These are phyloP conservation scores for Prosapia bicincta DNA, from an alignment of 2,888 invertebrate species.

Conservation along the genomic window DNA sequence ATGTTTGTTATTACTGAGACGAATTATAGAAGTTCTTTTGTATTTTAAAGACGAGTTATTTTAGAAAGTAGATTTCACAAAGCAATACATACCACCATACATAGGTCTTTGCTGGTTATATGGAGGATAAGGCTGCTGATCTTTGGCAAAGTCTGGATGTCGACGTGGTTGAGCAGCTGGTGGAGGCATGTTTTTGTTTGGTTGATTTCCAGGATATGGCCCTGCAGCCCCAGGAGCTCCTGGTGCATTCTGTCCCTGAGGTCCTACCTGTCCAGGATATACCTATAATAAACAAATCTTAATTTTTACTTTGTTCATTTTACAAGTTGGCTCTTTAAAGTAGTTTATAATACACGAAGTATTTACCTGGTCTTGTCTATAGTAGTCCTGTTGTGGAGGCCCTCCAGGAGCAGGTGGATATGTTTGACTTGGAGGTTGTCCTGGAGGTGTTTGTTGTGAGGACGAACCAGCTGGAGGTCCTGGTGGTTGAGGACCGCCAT, in stretches of 20 bases:
- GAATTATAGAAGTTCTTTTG: too few species aligned
- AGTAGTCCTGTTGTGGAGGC: conserved; percentile 50
- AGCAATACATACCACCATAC: conserved; percentile 56
- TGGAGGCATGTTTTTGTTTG: conserved; percentile 56
- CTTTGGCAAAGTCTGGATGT: conserved; percentile 81
- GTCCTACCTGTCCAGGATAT: conserved; percentile 29
- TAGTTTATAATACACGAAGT: conserved; percentile 30
- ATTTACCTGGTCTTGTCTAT: conserved; percentile 56
- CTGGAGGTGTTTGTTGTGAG: conserved; percentile 38
- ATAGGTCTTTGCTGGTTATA: conserved; percentile 63
- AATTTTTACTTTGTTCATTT: background rate
- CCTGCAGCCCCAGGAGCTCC: conserved; percentile 19
- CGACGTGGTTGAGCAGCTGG: conserved; percentile 68
- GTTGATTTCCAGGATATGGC: conserved; percentile 48
- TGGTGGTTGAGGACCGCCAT: conserved; percentile 37
- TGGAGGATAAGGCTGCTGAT: conserved; percentile 60
- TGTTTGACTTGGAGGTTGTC: conserved; percentile 49
- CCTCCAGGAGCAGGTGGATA: conserved; percentile 43
- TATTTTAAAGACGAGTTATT: too few species aligned
- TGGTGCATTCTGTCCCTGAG: conserved; percentile 30
- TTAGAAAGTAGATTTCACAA: too few species aligned
- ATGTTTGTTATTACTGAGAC: too few species aligned
- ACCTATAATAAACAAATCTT: conserved; percentile 35
- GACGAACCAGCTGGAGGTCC: conserved; percentile 30
- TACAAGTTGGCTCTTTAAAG: conserved; percentile 18